Evolutionary conservation across 1,140 invertebrate genomes (phyloP).

Genomic region (Pinna nobilis): DNA sequence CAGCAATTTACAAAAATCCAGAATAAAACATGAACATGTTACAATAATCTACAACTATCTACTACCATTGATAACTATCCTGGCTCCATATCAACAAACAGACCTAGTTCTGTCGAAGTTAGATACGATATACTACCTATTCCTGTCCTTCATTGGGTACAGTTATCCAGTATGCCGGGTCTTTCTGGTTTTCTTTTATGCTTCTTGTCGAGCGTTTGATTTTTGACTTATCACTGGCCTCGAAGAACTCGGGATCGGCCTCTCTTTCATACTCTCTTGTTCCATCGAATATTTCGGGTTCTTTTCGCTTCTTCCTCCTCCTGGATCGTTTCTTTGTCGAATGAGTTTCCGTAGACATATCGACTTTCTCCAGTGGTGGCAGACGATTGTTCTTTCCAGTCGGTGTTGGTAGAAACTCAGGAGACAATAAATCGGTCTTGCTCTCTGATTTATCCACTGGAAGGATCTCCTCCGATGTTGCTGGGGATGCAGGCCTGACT

Average conservation of each 20-base stretch:
- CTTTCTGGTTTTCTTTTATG: conserved; percentile 40
- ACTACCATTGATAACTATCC: no score
- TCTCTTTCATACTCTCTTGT: conserved; percentile 53
- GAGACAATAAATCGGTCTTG: conserved; percentile 10
- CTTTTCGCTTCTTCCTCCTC: conserved; percentile 46
- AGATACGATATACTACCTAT: not conserved
- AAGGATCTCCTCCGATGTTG: not conserved
- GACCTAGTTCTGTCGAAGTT: no score
- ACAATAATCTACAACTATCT: no score
- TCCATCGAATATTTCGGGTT: conserved; percentile 53
- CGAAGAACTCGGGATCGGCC: conserved; percentile 48
- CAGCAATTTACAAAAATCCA: no score
- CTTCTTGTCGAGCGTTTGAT: conserved; percentile 51
- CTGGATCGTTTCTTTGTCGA: conserved; percentile 27
- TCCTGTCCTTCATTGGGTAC: conserved; percentile 38
- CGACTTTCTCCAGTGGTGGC: conserved; percentile 18
- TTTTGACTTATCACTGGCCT: conserved; percentile 43
- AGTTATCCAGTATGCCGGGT: conserved; percentile 43
- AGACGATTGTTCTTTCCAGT: conserved; percentile 20
- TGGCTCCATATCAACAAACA: no score
- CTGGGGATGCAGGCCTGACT: not conserved
- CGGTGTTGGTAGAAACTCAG: conserved; percentile 2
- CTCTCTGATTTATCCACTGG: conserved; percentile 2
- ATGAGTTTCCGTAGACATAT: conserved; percentile 28
- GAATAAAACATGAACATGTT: no score